Evolutionary conservation across 2,797 vertebrate genomes (phyloP).

Genomic region (Cichlasoma orientale): DNA sequence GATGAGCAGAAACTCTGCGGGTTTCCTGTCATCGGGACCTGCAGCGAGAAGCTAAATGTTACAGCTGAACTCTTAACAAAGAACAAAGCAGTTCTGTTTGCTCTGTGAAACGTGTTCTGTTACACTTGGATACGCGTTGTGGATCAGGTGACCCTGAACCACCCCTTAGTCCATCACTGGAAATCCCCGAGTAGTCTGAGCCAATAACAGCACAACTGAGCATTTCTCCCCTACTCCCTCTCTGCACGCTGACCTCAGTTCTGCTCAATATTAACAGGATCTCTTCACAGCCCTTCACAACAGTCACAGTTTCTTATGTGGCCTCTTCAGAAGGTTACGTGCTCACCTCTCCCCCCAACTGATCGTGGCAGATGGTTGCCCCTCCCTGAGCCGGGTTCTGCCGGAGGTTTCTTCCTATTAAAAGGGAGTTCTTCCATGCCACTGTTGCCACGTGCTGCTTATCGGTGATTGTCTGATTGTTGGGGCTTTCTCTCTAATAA

Average conservation of each 20-base stretch:
- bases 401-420: too few species aligned
- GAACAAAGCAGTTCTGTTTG: not conserved
- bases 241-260: too few species aligned
- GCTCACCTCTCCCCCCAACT: not conserved
- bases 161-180: not conserved
- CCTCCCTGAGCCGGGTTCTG: too few species aligned
- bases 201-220: not conserved
- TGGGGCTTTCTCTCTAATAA: not conserved
- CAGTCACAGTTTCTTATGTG: too few species aligned
- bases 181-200: not conserved
- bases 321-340: not conserved
- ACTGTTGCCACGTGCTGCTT: not conserved
- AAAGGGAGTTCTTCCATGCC: not conserved
- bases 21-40: constrained; percentile 89
- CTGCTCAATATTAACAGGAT: not conserved
- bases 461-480: not conserved
- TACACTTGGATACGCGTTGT: not conserved
- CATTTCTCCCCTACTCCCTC: not conserved
- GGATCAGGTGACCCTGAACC: not conserved
- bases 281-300: not conserved
- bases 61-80: not conserved
- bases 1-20: constrained; percentile 88
- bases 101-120: not conserved
- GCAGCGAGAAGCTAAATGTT: not conserved
- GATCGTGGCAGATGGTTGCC: not conserved